A percentile compares a stretch with the other conserved stretches of the same genome.
Conservation (phyloP, 2,113 vertebrate species). For the Cathartes aura region DNA sequence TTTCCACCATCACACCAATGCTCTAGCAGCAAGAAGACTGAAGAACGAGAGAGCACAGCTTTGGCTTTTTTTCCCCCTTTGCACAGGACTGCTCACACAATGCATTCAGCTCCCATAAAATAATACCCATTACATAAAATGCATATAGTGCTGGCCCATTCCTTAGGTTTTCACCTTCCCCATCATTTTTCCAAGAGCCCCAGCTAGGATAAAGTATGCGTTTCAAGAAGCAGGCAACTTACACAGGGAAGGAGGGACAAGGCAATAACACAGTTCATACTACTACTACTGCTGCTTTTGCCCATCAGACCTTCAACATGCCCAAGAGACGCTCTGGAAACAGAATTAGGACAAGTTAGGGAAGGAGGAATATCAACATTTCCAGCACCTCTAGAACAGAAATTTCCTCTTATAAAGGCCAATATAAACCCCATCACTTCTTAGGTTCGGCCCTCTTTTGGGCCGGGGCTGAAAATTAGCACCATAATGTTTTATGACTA, state of each 20-base stretch:
- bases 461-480: background rate
- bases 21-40: background rate
- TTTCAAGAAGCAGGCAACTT: background rate
- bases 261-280: accelerated
- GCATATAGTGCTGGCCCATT: background rate
- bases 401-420: background rate
- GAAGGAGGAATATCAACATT: background rate
- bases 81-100: background rate
- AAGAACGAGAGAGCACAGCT: background rate
- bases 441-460: background rate
- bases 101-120: background rate
- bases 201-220: background rate
- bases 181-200: background rate
- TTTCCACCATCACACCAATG: background rate
- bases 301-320: background rate
- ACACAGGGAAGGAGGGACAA: background rate
- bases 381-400: background rate
- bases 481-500: background rate
- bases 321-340: background rate
- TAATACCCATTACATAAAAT: background rate
- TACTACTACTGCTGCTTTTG: background rate
- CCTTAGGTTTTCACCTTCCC: background rate
- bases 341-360: background rate
- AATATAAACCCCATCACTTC: background rate
- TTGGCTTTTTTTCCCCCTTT: background rate